Evolutionary conservation across 1,140 invertebrate genomes (phyloP).

Genomic region (Camponotus floridanus): DNA sequence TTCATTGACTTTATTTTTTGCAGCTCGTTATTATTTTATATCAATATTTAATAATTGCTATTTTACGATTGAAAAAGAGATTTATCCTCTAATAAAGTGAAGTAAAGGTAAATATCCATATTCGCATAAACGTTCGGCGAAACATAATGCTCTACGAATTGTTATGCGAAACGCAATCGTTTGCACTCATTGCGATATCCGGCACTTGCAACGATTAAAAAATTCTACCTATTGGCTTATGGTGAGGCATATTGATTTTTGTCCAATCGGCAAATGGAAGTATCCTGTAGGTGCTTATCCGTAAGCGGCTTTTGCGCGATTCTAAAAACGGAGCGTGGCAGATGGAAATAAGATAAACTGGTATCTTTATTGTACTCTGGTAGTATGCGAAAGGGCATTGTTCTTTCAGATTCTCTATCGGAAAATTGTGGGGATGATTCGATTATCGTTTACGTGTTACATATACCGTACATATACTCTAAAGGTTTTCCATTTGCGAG

Average conservation of each 20-base stretch:
- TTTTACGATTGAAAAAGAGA: not conserved
- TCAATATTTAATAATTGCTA: not conserved
- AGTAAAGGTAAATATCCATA: slow-evolving; percentile 3
- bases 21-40: slow-evolving; percentile 3
- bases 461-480: slow-evolving; percentile 19
- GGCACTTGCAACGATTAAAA: slow-evolving; percentile 48
- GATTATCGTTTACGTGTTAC: slow-evolving; percentile 45
- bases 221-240: slow-evolving; percentile 46
- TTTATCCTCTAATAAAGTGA: slow-evolving; percentile 9
- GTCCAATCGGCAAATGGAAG: slow-evolving; percentile 52
- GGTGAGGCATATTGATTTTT: slow-evolving; percentile 45
- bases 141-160: slow-evolving; percentile 23
- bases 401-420: slow-evolving; percentile 34
- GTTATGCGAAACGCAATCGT: not conserved
- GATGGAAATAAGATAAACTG: slow-evolving; percentile 53
- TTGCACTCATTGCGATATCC: slow-evolving; percentile 37
- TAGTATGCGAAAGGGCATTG: slow-evolving; percentile 19
- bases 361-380: slow-evolving; percentile 39
- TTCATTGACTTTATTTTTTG: not conserved
- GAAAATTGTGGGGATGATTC: slow-evolving; percentile 44
- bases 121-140: not conserved
- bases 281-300: slow-evolving; percentile 52
- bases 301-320: slow-evolving; percentile 49
- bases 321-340: slow-evolving; percentile 28
- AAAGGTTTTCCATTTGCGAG: slow-evolving; percentile 38